These are phyloP conservation scores for Periphyllus acericola DNA, from an alignment of 2,888 invertebrate genomes.

Conservation along the genomic window DNA sequence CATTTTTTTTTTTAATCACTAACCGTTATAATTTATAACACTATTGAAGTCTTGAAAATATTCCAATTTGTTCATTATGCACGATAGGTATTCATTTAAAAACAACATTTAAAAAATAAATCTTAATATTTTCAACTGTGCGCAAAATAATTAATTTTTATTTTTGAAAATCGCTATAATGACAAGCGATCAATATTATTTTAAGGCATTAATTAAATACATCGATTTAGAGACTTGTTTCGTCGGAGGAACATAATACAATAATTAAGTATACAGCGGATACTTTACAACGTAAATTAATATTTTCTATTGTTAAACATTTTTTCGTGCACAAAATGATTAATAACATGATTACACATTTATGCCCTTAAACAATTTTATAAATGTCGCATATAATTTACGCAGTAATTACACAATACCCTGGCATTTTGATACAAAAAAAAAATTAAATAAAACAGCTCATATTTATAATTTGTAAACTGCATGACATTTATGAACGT, in stretches of 20 bases:
- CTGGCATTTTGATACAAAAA: background rate
- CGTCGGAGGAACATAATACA: background rate
- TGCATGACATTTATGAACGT: background rate
- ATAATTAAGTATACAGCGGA: background rate
- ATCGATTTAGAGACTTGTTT: background rate
- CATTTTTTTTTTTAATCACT: background rate
- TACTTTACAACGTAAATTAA: background rate
- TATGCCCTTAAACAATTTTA: background rate
- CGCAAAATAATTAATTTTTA: conserved; percentile 6
- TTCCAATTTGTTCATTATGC: background rate
- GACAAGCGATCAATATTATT: background rate
- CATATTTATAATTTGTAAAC: background rate
- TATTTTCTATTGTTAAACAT: background rate
- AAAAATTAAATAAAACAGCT: background rate
- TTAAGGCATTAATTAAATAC: background rate
- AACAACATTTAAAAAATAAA: background rate
- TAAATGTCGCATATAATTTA: background rate
- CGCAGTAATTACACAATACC: background rate
- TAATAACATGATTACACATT: background rate
- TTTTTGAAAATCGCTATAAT: background rate
- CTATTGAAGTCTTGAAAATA: background rate
- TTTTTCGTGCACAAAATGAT: background rate
- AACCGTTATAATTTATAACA: background rate
- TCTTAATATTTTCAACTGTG: background rate
- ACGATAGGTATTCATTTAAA: background rate